Evolutionary conservation across 2,797 vertebrate species (phyloP).

Genomic region (Cossypha heuglini): DNA sequence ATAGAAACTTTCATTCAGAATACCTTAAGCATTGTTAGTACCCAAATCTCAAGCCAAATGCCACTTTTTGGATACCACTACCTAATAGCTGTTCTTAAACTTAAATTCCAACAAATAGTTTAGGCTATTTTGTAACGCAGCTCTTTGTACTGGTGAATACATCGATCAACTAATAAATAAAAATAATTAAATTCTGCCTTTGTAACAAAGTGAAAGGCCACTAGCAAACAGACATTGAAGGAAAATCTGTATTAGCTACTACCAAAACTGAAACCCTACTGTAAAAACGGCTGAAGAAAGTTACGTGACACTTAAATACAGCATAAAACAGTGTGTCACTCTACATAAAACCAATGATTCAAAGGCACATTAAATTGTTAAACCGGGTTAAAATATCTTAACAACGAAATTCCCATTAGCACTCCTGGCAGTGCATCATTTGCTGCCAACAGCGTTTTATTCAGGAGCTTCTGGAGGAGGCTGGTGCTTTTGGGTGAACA

Average conservation of each 20-base stretch:
- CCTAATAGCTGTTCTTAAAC: background rate
- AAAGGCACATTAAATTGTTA: background rate
- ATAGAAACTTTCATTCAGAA: background rate
- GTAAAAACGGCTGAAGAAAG: background rate
- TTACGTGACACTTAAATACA: background rate
- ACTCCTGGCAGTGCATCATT: background rate
- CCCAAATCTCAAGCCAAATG: background rate
- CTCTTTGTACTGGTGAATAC: background rate
- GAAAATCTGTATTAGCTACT: background rate
- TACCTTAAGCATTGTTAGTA: background rate
- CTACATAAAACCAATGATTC: background rate
- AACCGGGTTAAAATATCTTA: background rate
- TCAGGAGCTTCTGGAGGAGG: background rate
- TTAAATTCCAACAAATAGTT: background rate
- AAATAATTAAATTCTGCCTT: background rate
- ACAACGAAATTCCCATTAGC: background rate
- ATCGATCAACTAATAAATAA: background rate
- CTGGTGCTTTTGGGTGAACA: no score
- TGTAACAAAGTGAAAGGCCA: background rate
- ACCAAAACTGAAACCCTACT: background rate
- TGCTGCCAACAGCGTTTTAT: background rate
- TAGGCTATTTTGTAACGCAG: background rate
- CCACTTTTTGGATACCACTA: background rate
- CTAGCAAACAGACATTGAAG: background rate
- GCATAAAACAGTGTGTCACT: accelerated